These are phyloP conservation scores for Torymus texanus DNA, from an alignment of 2,888 invertebrate species.

Conservation along the genomic window DNA sequence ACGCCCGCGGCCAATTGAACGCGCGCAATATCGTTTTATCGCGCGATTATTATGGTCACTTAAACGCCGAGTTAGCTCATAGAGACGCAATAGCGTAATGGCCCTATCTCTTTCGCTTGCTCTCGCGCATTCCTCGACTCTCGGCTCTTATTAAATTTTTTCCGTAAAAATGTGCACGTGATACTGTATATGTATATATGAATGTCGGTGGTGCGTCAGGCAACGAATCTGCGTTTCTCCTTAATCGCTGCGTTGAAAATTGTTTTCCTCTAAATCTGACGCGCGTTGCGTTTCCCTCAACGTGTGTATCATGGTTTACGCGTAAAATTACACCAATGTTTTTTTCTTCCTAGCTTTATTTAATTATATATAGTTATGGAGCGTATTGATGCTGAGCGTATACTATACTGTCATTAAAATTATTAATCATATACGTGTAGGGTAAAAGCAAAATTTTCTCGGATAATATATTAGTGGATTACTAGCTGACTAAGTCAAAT, in stretches of 20 bases:
- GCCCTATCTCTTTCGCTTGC: conserved; percentile 22
- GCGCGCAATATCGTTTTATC: conserved; percentile 54
- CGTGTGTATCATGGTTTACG: too few relatives aligned
- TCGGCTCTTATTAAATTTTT: conserved; percentile 45
- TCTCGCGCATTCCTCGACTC: conserved; percentile 28
- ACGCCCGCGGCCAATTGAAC: conserved; percentile 48
- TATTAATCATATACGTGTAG: neutral
- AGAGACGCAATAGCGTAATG: conserved; percentile 46
- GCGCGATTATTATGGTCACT: conserved; percentile 54
- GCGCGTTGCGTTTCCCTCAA: too few relatives aligned
- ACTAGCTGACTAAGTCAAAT: too few relatives aligned
- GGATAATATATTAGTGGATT: too few relatives aligned
- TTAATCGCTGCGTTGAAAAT: conserved; percentile 44
- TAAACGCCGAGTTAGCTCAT: conserved; percentile 51
- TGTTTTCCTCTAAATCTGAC: conserved; percentile 45
- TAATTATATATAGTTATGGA: too few relatives aligned
- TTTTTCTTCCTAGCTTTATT: neutral
- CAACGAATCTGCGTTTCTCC: conserved; percentile 40
- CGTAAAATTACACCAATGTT: too few relatives aligned
- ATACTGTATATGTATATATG: neutral
- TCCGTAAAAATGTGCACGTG: conserved; percentile 20
- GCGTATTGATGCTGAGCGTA: neutral
- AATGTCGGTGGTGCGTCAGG: too few relatives aligned
- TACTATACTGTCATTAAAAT: conserved; percentile 4
- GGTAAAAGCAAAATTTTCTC: neutral